Evolutionary conservation across 2,113 vertebrate species (phyloP).

Genomic region (Cercocebus atys): DNA sequence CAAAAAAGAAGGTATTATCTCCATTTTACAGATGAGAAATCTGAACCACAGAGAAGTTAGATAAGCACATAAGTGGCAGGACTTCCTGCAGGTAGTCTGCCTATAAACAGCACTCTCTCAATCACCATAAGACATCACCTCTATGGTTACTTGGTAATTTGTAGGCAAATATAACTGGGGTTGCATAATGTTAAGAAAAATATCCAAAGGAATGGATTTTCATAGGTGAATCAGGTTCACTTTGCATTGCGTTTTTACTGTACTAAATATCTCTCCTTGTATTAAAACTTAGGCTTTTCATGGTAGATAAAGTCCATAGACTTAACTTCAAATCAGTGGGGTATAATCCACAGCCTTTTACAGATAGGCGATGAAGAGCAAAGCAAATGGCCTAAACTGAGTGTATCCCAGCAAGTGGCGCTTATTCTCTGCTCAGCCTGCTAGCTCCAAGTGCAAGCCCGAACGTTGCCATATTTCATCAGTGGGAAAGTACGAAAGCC

Average conservation of each 20-base stretch:
- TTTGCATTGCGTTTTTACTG: background rate
- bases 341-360: background rate
- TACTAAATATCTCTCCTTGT: background rate
- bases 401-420: rapidly evolving
- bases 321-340: background rate
- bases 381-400: background rate
- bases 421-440: background rate
- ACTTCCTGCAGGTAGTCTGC: background rate
- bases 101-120: background rate
- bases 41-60: background rate
- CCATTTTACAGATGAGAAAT: background rate
- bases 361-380: background rate
- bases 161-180: background rate
- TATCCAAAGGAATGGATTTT: background rate
- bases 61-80: background rate
- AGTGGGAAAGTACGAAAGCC: background rate
- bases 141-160: conserved; percentile 3
- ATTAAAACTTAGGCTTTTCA: background rate
- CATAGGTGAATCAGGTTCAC: background rate
- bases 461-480: background rate
- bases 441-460: background rate
- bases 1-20: background rate
- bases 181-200: background rate
- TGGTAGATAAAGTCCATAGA: background rate
- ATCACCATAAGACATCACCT: background rate